Conservation (phyloP, 2,888 invertebrate species). For the Onchidella celtica region DNA sequence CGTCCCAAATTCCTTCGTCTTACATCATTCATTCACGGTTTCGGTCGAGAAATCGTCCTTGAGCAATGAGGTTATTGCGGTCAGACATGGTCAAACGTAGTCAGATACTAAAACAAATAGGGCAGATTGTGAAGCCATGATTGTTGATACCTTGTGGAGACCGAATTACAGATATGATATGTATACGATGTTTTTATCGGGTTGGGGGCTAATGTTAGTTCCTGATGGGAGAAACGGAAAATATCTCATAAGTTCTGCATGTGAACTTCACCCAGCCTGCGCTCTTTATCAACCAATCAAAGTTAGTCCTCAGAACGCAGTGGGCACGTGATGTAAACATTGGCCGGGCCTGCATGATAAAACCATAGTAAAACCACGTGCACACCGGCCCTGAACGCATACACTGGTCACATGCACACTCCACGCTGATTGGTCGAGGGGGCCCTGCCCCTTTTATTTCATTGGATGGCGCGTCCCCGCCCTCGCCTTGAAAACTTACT, state of each 20-base stretch:
- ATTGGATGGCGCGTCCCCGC: conserved; percentile 69
- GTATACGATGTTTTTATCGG: no score
- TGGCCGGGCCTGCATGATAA: conserved; percentile 50
- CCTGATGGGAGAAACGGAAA: no score
- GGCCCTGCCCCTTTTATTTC: conserved; percentile 63
- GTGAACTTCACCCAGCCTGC: not conserved
- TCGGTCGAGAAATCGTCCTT: conserved; percentile 2
- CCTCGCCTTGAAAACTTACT: conserved; percentile 61
- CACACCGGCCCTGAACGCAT: conserved; percentile 59
- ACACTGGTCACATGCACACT: conserved; percentile 65
- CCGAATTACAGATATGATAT: no score
- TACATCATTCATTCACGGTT: conserved; percentile 31
- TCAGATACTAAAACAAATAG: no score
- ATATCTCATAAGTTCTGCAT: not conserved
- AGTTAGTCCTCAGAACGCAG: not conserved
- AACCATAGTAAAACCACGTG: conserved; percentile 64
- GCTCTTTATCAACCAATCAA: not conserved
- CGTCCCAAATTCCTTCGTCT: not conserved
- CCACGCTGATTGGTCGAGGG: conserved; percentile 64
- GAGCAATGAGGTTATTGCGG: not conserved
- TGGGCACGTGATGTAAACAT: conserved; percentile 56
- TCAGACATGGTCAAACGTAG: not conserved
- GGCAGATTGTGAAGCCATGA: no score
- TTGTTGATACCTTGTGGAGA: no score
- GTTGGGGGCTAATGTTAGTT: no score